These are phyloP conservation scores for Lycia hirtaria DNA, from an alignment of 2,888 invertebrate genomes.

Conservation along the genomic window DNA sequence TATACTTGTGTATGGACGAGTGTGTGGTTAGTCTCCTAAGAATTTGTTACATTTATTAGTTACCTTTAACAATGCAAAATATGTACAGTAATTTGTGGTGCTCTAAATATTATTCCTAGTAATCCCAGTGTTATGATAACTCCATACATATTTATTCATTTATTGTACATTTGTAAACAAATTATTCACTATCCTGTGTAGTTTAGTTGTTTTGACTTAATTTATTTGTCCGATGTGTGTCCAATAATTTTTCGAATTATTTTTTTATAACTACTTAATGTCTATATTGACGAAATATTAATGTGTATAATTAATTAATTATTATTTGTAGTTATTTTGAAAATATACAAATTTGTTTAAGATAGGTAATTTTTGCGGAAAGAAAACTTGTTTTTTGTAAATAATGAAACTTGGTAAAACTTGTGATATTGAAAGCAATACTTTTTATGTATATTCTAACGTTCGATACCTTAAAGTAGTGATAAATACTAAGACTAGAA, in stretches of 20 bases:
- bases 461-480: constrained; percentile 18
- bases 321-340: constrained; percentile 2
- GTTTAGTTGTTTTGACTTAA: neutral
- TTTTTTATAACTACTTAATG: too few relatives aligned
- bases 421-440: constrained; percentile 46
- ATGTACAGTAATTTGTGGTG: constrained; percentile 15
- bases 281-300: too few relatives aligned
- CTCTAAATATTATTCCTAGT: constrained; percentile 13
- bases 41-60: neutral
- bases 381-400: neutral
- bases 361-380: neutral
- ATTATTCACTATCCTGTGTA: constrained; percentile 3
- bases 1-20: neutral
- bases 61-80: constrained; percentile 9
- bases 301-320: too few relatives aligned
- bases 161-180: constrained; percentile 32
- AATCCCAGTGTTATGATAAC: constrained; percentile 31
- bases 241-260: neutral
- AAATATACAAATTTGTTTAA: neutral
- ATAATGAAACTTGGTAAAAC: constrained; percentile 1
- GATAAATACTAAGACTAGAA: too few relatives aligned
- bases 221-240: constrained; percentile 5
- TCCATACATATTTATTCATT: constrained; percentile 27
- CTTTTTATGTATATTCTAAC: constrained; percentile 43
- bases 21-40: neutral